A percentile compares a stretch with the other conserved stretches of the same genome.
Evolutionary conservation across 2,888 invertebrate species (phyloP).

Genomic region (Dryadula phaetusa): DNA sequence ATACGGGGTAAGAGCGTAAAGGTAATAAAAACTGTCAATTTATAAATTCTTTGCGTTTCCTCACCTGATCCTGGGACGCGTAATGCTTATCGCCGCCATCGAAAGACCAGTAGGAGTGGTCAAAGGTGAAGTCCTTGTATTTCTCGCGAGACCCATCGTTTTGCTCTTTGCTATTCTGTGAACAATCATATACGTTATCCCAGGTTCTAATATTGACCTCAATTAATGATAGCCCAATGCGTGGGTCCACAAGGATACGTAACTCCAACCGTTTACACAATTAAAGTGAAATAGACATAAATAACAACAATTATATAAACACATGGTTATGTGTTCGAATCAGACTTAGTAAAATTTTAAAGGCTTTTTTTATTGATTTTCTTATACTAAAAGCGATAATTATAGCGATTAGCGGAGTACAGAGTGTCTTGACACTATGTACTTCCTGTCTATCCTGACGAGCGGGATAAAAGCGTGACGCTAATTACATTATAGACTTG

Average conservation of each 20-base stretch:
- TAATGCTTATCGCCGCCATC: constrained; percentile 88
- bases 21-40: no score
- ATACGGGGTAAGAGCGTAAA: no score
- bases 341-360: no score
- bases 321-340: no score
- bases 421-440: no score
- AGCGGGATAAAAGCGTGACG: no score
- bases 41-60: constrained; percentile 9
- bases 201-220: not conserved
- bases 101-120: constrained; percentile 95
- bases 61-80: constrained; percentile 91
- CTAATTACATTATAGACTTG: no score
- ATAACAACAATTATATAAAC: no score
- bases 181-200: constrained; percentile 34
- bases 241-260: constrained; percentile 4
- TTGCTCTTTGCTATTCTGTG: constrained; percentile 83
- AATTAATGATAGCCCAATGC: not conserved
- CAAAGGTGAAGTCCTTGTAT: constrained; percentile 94
- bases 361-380: no score
- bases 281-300: not conserved
- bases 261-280: not conserved
- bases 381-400: no score
- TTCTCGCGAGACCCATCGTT: constrained; percentile 85
- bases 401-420: no score
- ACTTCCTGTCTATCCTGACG: no score